phyloP scores from a whole-genome alignment of 1,140 invertebrate genomes.

The Drosophila sturtevanti region DNA sequence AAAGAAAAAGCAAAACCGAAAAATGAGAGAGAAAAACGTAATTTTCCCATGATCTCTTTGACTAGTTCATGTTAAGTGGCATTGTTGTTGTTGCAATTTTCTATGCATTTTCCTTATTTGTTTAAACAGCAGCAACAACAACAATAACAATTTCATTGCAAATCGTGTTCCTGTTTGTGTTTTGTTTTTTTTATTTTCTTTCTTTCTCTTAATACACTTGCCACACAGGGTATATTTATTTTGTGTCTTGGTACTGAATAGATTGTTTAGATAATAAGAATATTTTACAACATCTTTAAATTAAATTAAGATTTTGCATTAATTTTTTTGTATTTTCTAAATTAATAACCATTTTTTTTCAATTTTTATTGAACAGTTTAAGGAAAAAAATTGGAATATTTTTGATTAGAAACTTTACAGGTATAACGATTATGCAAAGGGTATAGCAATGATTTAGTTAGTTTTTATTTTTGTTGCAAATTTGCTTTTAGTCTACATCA shows the following conservation, averaged over 20 bases:
- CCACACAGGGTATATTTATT: background rate
- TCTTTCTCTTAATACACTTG: background rate
- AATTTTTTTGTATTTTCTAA: too few relatives aligned
- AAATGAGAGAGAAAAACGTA: slow-evolving; percentile 36
- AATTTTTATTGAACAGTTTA: too few relatives aligned
- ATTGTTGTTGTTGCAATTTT: slow-evolving; percentile 47
- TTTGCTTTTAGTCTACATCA: slow-evolving; percentile 35
- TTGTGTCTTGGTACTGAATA: too few relatives aligned
- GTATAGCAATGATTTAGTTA: background rate
- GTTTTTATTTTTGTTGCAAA: slow-evolving; percentile 38
- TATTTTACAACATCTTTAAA: too few relatives aligned
- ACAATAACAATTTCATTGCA: slow-evolving; percentile 63
- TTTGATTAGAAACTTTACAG: too few relatives aligned
- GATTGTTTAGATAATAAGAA: too few relatives aligned
- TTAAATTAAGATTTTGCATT: too few relatives aligned
- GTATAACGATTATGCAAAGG: too few relatives aligned
- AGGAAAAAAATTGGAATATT: too few relatives aligned
- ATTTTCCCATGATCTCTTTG: slow-evolving; percentile 76
- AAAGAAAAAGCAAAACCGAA: background rate
- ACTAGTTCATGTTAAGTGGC: slow-evolving; percentile 41
- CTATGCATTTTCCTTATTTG: slow-evolving; percentile 77
- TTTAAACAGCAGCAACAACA: slow-evolving; percentile 57
- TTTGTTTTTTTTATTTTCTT: slow-evolving; percentile 31
- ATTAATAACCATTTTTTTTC: too few relatives aligned
- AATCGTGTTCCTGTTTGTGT: slow-evolving; percentile 58